phyloP scores from a whole-genome alignment of 2,888 invertebrate species.

The Eilema depressum region DNA sequence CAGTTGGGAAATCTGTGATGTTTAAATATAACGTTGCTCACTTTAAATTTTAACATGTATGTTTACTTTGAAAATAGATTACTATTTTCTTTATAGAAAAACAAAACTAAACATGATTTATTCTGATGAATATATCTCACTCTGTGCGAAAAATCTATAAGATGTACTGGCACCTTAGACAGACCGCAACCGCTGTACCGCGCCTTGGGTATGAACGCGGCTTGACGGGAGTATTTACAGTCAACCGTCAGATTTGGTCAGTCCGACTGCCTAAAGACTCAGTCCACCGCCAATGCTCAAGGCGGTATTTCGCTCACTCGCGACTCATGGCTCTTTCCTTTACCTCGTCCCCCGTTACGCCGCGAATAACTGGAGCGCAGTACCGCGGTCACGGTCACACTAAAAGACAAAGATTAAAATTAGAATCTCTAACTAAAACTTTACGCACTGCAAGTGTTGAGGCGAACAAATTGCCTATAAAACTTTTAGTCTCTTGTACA shows the following conservation, averaged over 20 bases:
- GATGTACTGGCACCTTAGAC: not conserved
- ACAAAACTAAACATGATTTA: not conserved
- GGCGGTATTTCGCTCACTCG: no score
- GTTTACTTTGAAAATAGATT: constrained; percentile 22
- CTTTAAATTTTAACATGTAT: constrained; percentile 70
- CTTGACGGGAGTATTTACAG: no score
- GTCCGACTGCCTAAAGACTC: no score
- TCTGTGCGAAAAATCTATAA: not conserved
- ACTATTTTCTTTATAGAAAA: not conserved
- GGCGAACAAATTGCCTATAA: constrained; percentile 24
- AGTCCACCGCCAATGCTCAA: no score
- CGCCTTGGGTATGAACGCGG: no score
- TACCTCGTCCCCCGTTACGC: no score
- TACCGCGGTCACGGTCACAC: no score
- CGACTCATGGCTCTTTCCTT: no score
- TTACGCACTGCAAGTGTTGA: constrained; percentile 40
- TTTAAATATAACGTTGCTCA: constrained; percentile 77
- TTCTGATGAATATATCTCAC: not conserved
- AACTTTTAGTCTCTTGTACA: constrained; percentile 47
- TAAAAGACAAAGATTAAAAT: constrained; percentile 23
- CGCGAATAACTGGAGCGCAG: no score
- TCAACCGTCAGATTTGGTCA: no score
- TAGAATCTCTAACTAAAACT: constrained; percentile 48
- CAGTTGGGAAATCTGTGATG: constrained; percentile 67
- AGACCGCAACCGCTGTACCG: no score